A percentile compares a stretch with the other conserved stretches of the same genome.
These are phyloP conservation scores for Psylliodes chrysocephalus DNA, from an alignment of 2,888 invertebrate species.

Conservation along the genomic window DNA sequence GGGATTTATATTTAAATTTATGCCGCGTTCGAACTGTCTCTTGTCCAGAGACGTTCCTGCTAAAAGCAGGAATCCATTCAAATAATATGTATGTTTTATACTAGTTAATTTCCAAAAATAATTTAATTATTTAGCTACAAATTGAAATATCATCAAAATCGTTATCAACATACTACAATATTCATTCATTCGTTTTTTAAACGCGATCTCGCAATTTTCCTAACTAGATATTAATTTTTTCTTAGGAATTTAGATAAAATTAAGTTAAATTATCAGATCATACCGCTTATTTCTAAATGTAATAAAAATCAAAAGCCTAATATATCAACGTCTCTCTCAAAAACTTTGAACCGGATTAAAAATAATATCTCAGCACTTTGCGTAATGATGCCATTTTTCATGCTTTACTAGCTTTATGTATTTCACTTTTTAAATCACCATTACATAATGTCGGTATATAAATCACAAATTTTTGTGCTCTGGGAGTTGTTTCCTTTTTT, in stretches of 20 bases:
- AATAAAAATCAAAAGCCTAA: slow-evolving; percentile 49
- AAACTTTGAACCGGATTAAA: slow-evolving; percentile 50
- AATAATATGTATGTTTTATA: too few relatives aligned
- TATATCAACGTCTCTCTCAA: slow-evolving; percentile 49
- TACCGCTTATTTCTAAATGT: not conserved
- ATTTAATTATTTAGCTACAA: too few relatives aligned
- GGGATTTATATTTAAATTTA: slow-evolving; percentile 32
- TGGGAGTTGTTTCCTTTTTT: not conserved
- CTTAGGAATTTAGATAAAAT: too few relatives aligned
- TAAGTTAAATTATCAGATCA: too few relatives aligned
- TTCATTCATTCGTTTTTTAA: too few relatives aligned
- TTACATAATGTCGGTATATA: not conserved
- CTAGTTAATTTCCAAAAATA: too few relatives aligned
- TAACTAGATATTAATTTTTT: too few relatives aligned
- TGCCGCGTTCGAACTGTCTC: slow-evolving; percentile 9
- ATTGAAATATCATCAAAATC: too few relatives aligned
- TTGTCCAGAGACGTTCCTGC: not conserved
- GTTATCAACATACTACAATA: too few relatives aligned
- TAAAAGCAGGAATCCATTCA: too few relatives aligned
- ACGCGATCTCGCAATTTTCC: too few relatives aligned
- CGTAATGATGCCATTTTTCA: slow-evolving; percentile 54
- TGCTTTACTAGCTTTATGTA: slow-evolving; percentile 34
- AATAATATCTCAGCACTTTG: slow-evolving; percentile 54
- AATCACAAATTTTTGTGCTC: not conserved
- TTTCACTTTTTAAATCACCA: slow-evolving; percentile 11